Evolutionary conservation across 2,888 invertebrate genomes (phyloP).

Genomic region (Aphidius colemani): DNA sequence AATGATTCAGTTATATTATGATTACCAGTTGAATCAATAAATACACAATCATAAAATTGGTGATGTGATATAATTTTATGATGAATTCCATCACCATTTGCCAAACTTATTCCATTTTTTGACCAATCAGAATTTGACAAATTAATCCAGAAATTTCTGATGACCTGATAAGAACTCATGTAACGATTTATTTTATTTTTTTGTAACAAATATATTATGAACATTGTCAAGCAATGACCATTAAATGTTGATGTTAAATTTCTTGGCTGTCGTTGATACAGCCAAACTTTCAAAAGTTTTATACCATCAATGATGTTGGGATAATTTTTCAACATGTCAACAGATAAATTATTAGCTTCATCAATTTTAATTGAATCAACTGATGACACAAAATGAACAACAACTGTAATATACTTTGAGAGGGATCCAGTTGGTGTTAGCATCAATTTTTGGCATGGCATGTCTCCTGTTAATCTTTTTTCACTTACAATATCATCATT

Average conservation of each 20-base stretch:
- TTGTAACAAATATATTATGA: slow-evolving; percentile 73
- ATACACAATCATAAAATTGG: slow-evolving; percentile 75
- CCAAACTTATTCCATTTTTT: slow-evolving; percentile 67
- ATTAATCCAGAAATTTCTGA: slow-evolving; percentile 79
- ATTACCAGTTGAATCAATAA: slow-evolving; percentile 79
- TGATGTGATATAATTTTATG: slow-evolving; percentile 61
- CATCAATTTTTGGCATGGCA: slow-evolving; percentile 62
- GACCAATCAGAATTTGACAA: slow-evolving; percentile 69
- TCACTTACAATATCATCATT: slow-evolving; percentile 62
- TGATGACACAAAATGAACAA: slow-evolving; percentile 66
- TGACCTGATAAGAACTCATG: slow-evolving; percentile 91
- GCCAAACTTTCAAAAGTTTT: slow-evolving; percentile 84
- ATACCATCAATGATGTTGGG: slow-evolving; percentile 78
- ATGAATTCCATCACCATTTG: slow-evolving; percentile 58
- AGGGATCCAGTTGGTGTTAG: slow-evolving; percentile 63
- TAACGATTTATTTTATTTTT: slow-evolving; percentile 75
- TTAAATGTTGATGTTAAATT: slow-evolving; percentile 68
- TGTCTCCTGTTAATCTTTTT: slow-evolving; percentile 64
- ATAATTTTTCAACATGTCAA: slow-evolving; percentile 63
- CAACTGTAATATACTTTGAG: slow-evolving; percentile 63
- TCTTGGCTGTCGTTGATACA: slow-evolving; percentile 75
- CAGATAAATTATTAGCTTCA: slow-evolving; percentile 59
- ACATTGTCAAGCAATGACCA: slow-evolving; percentile 72
- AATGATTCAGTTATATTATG: slow-evolving; percentile 78
- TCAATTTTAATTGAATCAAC: slow-evolving; percentile 71